Evolutionary conservation across 1,140 invertebrate species (phyloP).

Genomic region (Sminthurinus signatus): DNA sequence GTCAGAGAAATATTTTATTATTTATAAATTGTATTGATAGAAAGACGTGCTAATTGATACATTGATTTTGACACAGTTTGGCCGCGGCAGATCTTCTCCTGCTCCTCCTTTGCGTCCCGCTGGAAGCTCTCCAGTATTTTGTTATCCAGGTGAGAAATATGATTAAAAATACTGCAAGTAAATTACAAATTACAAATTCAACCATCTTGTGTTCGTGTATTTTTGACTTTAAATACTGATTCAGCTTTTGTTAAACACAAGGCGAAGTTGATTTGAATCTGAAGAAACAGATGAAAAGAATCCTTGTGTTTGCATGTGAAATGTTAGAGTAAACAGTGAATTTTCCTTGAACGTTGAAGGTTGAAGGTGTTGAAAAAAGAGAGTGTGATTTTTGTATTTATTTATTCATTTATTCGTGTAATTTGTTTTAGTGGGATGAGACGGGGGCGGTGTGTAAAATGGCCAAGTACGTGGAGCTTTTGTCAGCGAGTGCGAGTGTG

Average conservation of each 20-base stretch:
- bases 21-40: no score
- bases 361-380: no score
- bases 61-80: conserved; percentile 33
- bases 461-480: conserved; percentile 45
- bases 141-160: conserved; percentile 38
- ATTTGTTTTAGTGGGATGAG: conserved; percentile 41
- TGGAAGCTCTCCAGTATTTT: conserved; percentile 48
- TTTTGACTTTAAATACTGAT: not conserved
- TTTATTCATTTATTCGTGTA: no score
- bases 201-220: not conserved
- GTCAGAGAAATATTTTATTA: no score
- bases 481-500: conserved; percentile 47
- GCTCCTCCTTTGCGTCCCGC: conserved; percentile 47
- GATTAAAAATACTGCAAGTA: not conserved
- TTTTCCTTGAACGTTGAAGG: no score
- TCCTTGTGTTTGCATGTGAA: no score
- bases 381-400: no score
- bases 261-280: no score
- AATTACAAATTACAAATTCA: not conserved
- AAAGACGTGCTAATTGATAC: no score
- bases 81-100: conserved; percentile 48
- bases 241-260: no score
- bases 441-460: conserved; percentile 46
- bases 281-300: no score
- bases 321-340: no score